Evolutionary conservation across 2,888 invertebrate species (phyloP).

Genomic region (Drosophila tanythrix): DNA sequence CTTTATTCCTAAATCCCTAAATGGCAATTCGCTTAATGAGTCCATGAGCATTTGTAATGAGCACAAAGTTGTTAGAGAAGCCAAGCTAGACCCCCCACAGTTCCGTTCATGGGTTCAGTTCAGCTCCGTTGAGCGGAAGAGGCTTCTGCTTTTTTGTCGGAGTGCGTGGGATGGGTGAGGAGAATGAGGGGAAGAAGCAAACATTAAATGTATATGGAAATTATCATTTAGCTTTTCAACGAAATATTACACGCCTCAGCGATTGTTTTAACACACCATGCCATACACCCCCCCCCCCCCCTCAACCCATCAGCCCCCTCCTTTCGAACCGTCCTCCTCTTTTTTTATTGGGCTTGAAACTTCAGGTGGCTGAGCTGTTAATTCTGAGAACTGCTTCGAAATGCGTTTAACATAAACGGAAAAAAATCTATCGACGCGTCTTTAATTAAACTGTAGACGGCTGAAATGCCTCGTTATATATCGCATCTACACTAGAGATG

Average conservation of each 20-base stretch:
- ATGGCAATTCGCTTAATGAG: slow-evolving; percentile 44
- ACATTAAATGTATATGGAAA: slow-evolving; percentile 60
- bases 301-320: background rate
- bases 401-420: slow-evolving; percentile 53
- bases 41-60: slow-evolving; percentile 52
- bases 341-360: background rate
- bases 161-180: background rate
- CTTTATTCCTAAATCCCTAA: slow-evolving; percentile 18
- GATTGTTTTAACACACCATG: slow-evolving; percentile 32
- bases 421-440: slow-evolving; percentile 45
- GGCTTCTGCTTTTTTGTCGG: slow-evolving; percentile 21
- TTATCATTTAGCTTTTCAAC: slow-evolving; percentile 45
- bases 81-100: slow-evolving; percentile 44
- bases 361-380: slow-evolving; percentile 42
- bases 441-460: slow-evolving; percentile 50
- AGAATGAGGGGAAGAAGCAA: slow-evolving; percentile 9
- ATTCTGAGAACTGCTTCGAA: slow-evolving; percentile 43
- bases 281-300: background rate
- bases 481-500: slow-evolving; percentile 8
- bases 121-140: slow-evolving; percentile 44
- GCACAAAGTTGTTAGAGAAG: slow-evolving; percentile 9
- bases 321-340: background rate
- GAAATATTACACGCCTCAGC: slow-evolving; percentile 68
- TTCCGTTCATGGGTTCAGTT: slow-evolving; percentile 24
- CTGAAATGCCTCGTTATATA: slow-evolving; percentile 2